These are phyloP conservation scores for Drosophila neutralis DNA, from an alignment of 2,888 invertebrate genomes.

Conservation along the genomic window DNA sequence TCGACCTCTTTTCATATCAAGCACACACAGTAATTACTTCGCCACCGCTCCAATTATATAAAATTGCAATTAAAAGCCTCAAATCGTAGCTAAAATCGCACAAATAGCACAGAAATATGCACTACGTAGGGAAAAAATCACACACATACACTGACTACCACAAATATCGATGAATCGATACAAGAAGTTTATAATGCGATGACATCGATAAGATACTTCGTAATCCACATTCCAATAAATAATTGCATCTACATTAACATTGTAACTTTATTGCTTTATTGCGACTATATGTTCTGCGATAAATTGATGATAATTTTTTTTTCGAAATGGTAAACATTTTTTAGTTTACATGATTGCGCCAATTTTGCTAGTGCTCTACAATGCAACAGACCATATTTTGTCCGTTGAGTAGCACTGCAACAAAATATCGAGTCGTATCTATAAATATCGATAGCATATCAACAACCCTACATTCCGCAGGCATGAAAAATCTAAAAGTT, in stretches of 20 bases:
- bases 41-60: conserved; percentile 30
- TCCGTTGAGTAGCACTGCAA: conserved; percentile 15
- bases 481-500: conserved; percentile 63
- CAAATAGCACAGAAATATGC: conserved; percentile 53
- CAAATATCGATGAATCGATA: conserved; percentile 43
- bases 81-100: conserved; percentile 36
- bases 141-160: conserved; percentile 52
- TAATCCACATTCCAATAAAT: neutral
- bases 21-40: conserved; percentile 14
- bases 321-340: neutral
- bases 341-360: conserved; percentile 26
- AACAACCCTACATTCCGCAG: conserved; percentile 63
- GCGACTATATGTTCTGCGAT: accelerated
- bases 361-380: conserved; percentile 36
- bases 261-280: neutral
- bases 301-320: neutral
- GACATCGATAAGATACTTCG: conserved; percentile 33
- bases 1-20: conserved; percentile 20
- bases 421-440: conserved; percentile 5
- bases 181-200: neutral
- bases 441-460: conserved; percentile 59
- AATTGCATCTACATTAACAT: neutral
- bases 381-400: neutral
- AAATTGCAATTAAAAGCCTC: conserved; percentile 26
- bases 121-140: conserved; percentile 61